These are phyloP conservation scores for Electrona antarctica DNA, from an alignment of 2,113 vertebrate genomes.

Conservation along the genomic window DNA sequence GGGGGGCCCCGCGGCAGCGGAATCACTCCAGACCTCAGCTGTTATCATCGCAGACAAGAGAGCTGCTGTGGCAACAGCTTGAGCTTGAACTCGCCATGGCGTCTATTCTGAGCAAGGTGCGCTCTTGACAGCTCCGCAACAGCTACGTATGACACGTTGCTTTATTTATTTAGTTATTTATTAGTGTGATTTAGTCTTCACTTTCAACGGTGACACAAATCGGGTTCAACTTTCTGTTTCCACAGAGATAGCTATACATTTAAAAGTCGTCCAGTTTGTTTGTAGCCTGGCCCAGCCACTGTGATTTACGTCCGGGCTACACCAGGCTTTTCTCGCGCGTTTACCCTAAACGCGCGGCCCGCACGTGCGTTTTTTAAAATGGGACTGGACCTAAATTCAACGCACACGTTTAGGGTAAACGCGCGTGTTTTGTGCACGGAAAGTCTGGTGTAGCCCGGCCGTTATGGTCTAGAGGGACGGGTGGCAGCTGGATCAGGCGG, in stretches of 20 bases:
- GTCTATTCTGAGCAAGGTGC: neutral
- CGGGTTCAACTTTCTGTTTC: conserved; percentile 2
- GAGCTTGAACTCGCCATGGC: neutral
- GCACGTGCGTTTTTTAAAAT: no score
- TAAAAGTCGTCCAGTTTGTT: neutral
- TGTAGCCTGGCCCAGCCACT: conserved; percentile 52
- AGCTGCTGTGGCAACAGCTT: neutral
- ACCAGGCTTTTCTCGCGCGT: no score
- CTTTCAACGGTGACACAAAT: neutral
- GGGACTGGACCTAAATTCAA: no score
- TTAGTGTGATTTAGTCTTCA: neutral
- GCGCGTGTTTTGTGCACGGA: no score
- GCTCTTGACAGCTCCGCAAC: neutral
- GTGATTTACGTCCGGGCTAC: no score
- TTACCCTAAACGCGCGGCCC: no score
- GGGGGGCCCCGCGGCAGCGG: neutral
- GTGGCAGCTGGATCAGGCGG: no score
- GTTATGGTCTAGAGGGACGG: no score
- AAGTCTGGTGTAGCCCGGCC: no score
- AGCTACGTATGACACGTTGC: neutral
- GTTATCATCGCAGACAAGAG: neutral
- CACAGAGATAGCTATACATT: conserved; percentile 3
- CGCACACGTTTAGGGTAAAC: no score
- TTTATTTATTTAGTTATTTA: no score
- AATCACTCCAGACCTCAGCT: neutral